Percentiles rank a stretch among this genome's conserved stretches.
phyloP scores from a whole-genome alignment of 2,888 invertebrate genomes.

The Lithophane leautieri region DNA sequence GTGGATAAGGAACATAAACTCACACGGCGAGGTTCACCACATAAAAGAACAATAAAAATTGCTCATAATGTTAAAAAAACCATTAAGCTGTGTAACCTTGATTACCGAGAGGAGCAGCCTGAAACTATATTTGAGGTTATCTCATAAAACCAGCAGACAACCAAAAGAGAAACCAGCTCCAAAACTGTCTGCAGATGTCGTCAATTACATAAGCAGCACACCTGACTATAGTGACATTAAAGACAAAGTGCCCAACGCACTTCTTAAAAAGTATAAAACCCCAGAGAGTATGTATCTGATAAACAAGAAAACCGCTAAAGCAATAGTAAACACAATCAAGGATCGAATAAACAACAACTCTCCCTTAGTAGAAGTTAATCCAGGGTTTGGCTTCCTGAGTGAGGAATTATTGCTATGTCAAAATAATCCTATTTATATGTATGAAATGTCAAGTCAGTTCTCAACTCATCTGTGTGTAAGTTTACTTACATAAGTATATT shows the following conservation, averaged over 20 bases:
- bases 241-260: constrained; percentile 79
- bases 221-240: constrained; percentile 77
- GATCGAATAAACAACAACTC: constrained; percentile 74
- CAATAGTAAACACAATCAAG: constrained; percentile 80
- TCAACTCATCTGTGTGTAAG: constrained; percentile 84
- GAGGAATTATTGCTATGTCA: constrained; percentile 89
- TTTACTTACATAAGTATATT: not conserved
- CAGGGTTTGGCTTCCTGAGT: constrained; percentile 92
- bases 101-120: constrained; percentile 38
- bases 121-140: constrained; percentile 70
- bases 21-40: too few relatives aligned
- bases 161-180: constrained; percentile 72
- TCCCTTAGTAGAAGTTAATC: constrained; percentile 92
- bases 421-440: constrained; percentile 89
- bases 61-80: constrained; percentile 57
- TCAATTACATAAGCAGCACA: constrained; percentile 78
- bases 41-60: not conserved
- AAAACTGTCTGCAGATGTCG: constrained; percentile 79
- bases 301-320: constrained; percentile 81
- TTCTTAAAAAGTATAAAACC: constrained; percentile 83
- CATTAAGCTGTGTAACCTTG: constrained; percentile 17
- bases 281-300: constrained; percentile 86
- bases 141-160: constrained; percentile 74
- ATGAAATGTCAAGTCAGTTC: constrained; percentile 90
- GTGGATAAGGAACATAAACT: too few relatives aligned